These are phyloP conservation scores for Anarhynchus alexandrinus DNA, from an alignment of 2,113 vertebrate genomes.

Conservation along the genomic window DNA sequence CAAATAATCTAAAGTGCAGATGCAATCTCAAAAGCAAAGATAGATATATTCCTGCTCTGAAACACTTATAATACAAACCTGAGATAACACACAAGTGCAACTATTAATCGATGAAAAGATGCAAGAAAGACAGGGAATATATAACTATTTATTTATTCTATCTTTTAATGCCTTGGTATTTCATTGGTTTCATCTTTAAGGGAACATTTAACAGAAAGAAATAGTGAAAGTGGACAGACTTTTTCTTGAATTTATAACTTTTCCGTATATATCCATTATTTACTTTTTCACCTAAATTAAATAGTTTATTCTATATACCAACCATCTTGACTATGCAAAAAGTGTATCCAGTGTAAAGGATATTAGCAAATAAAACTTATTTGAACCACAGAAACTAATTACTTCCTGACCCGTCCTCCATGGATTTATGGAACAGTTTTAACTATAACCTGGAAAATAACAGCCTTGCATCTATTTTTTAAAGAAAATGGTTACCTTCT, in stretches of 20 bases:
- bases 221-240: background rate
- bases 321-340: background rate
- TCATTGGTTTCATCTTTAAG: background rate
- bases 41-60: background rate
- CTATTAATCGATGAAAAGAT: background rate
- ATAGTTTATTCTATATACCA: background rate
- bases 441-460: background rate
- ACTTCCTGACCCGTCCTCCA: background rate
- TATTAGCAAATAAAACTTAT: background rate
- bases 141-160: background rate
- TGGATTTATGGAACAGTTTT: background rate
- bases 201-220: background rate
- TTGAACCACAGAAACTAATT: background rate
- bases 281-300: background rate
- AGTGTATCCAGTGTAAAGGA: background rate
- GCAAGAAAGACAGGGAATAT: background rate
- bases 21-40: background rate
- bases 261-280: background rate
- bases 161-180: background rate
- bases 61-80: background rate
- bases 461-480: background rate
- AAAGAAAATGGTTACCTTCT: background rate
- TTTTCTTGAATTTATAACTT: background rate
- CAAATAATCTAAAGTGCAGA: background rate
- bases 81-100: background rate